Percentiles rank a stretch among this genome's conserved stretches.
Evolutionary conservation across 2,888 invertebrate species (phyloP).

Genomic region (Limnephilus rhombicus): DNA sequence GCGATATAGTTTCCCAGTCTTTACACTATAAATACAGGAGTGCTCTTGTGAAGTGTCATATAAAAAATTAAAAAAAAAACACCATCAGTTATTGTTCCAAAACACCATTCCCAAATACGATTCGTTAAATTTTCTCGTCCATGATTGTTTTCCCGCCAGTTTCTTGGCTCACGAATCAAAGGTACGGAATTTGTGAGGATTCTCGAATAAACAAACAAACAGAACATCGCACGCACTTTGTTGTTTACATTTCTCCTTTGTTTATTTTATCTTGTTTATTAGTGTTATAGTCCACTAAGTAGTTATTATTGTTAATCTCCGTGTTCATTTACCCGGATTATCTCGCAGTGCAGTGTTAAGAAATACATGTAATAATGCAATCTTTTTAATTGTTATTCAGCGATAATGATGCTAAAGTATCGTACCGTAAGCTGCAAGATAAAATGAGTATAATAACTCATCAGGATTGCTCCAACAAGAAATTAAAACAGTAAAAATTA

Average conservation of each 20-base stretch:
- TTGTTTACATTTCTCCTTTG: background rate
- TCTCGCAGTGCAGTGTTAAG: background rate
- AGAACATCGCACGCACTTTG: background rate
- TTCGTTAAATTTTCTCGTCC: background rate
- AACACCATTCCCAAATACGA: background rate
- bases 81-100: background rate
- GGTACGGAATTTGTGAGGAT: background rate
- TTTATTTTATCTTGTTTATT: background rate
- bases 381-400: background rate
- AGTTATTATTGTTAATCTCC: background rate
- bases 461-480: too few relatives aligned
- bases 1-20: too few relatives aligned
- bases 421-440: too few relatives aligned
- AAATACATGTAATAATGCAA: background rate
- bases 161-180: background rate
- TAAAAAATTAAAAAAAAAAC: too few relatives aligned
- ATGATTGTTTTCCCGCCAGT: background rate
- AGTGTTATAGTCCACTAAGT: background rate
- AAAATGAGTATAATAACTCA: too few relatives aligned
- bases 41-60: too few relatives aligned
- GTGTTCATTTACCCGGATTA: background rate
- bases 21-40: too few relatives aligned
- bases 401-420: background rate
- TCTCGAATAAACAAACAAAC: background rate
- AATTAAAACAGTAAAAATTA: too few relatives aligned